Conservation (phyloP, 2,888 invertebrate species). For the Mythimna albipuncta region DNA sequence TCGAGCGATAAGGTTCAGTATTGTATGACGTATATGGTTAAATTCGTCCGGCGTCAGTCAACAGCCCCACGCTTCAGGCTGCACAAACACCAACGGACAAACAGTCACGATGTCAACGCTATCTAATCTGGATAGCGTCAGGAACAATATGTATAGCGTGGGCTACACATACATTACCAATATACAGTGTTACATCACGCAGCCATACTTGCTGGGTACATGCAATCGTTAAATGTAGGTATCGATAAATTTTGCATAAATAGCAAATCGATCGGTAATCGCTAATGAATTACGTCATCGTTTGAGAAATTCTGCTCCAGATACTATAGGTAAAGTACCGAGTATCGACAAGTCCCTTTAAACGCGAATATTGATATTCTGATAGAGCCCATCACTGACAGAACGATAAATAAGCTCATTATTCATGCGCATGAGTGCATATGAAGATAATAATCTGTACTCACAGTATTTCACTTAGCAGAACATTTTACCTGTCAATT, state of each 20-base stretch:
- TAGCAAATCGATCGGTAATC: slow-evolving; percentile 34
- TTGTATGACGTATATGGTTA: slow-evolving; percentile 63
- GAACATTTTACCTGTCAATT: slow-evolving; percentile 74
- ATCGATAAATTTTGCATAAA: slow-evolving; percentile 44
- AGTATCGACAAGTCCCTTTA: background rate
- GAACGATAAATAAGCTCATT: slow-evolving; percentile 36
- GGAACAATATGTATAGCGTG: slow-evolving; percentile 69
- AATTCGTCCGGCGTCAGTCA: slow-evolving; percentile 75
- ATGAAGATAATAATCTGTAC: slow-evolving; percentile 54
- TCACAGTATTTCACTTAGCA: slow-evolving; percentile 64
- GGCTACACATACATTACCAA: slow-evolving; percentile 45
- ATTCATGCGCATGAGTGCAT: slow-evolving; percentile 42
- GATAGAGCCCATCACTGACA: slow-evolving; percentile 17
- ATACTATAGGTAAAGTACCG: slow-evolving; percentile 13
- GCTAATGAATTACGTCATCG: slow-evolving; percentile 29
- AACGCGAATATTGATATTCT: slow-evolving; percentile 22
- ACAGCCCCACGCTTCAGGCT: slow-evolving; percentile 74
- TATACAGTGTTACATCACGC: slow-evolving; percentile 52
- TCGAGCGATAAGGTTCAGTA: slow-evolving; percentile 70
- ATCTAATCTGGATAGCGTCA: slow-evolving; percentile 85
- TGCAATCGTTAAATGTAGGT: slow-evolving; percentile 32
- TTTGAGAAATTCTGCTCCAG: slow-evolving; percentile 8
- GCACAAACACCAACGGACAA: slow-evolving; percentile 82
- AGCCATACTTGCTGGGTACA: slow-evolving; percentile 30
- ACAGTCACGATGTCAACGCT: slow-evolving; percentile 81